A percentile compares a stretch with the other conserved stretches of the same genome.
phyloP scores from a whole-genome alignment of 2,113 vertebrate species.

The Anolis carolinensis region DNA sequence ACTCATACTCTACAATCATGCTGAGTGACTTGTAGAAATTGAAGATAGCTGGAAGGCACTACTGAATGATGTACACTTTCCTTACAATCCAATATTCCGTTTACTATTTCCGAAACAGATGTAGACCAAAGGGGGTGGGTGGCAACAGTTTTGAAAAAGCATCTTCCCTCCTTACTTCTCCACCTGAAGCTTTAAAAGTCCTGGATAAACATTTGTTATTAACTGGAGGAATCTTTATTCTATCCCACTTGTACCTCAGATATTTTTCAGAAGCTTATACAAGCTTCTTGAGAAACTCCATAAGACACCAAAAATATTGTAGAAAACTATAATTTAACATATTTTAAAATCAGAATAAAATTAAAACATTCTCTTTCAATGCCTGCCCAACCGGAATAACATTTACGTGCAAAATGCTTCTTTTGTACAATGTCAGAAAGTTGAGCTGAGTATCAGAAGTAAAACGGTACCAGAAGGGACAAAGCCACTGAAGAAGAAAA shows the following conservation, averaged over 20 bases:
- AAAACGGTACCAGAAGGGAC: background rate
- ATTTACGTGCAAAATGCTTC: too few relatives aligned
- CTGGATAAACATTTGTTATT: background rate
- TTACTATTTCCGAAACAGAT: background rate
- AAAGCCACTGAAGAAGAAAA: background rate
- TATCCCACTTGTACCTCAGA: background rate
- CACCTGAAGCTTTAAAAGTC: background rate
- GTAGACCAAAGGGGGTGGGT: background rate
- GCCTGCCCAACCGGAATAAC: background rate
- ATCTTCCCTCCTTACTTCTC: background rate
- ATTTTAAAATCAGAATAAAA: background rate
- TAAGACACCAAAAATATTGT: background rate
- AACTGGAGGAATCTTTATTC: background rate
- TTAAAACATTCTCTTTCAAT: background rate
- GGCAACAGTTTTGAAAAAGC: background rate
- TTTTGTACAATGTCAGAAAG: too few relatives aligned
- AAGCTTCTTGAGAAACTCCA: background rate
- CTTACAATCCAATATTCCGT: background rate
- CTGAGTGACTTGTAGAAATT: background rate
- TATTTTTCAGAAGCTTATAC: background rate
- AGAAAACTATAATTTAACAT: background rate
- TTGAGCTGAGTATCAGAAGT: background rate
- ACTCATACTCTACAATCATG: background rate
- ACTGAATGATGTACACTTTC: background rate
- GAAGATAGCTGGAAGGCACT: background rate